Base-by-base conservation (phyloP, 2,888 invertebrate species). In the Trichogramma dendrolimi region DNA sequence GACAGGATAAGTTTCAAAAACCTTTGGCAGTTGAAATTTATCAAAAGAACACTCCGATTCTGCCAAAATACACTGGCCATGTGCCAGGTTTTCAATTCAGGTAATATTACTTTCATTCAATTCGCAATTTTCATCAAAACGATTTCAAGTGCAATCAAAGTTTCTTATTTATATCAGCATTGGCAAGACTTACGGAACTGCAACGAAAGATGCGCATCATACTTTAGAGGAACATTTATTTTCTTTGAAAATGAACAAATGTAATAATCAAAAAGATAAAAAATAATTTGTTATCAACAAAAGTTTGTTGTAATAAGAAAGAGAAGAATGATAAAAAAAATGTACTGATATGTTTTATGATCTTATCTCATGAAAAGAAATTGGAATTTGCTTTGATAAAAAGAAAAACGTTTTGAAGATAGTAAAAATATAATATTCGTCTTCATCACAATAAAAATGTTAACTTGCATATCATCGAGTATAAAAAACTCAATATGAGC, bases 31-130 rank as follows among this genome's bases (percentile, higher is more conserved):
- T 86, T 8, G 84, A 87, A 73, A 85, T 91, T 65, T 91, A 91
- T 73, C 88, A 87, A 73, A 86, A 86, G 65, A 86, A 89, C 69
- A 83, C 87, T 46, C 90, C 91, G 5, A 84, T 91, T 81, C 75
- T 90, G 68, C 91, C 91, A 1, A 88, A 86, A 77, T 92, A 91
- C 77, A 84, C 85, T 3, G 91, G 91, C 0, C 91, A 91, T 72
- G 87, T 91, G 58, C 91, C 91, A 0, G 91, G 91, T 14, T 83
- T 82, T 61, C 80, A 83, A 70, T 90, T 88, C 79, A 86, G 89
- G 87, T 87, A 75, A 74, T 51, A 46, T 27, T 50, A 54, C 4
- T 41, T 53, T 38, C 7, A 53, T 27, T 46, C 27, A 27, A 27
- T 27, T 27, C 27, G 4, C 40, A 27, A 46, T 54, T 10, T 55